Conservation (phyloP, 2,797 vertebrate genomes). For the Ataeniobius toweri region DNA sequence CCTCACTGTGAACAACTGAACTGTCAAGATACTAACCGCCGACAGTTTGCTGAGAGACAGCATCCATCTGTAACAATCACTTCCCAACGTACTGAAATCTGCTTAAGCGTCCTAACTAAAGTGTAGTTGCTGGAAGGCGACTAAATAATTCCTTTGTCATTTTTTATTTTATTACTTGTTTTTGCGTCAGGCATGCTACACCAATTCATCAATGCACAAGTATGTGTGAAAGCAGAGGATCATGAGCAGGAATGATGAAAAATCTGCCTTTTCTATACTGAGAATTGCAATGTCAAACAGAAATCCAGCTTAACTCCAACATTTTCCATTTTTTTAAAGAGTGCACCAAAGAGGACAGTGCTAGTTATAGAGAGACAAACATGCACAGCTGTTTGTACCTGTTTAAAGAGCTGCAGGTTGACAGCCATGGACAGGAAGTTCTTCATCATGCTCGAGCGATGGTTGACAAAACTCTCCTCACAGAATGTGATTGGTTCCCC, state of each 20-base stretch:
- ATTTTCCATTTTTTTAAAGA: background rate
- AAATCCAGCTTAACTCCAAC: background rate
- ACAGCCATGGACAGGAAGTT: slow-evolving; percentile 93
- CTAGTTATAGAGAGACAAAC: background rate
- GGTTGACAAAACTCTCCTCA: slow-evolving; percentile 92
- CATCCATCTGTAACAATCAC: slow-evolving; percentile 27
- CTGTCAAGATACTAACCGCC: slow-evolving; percentile 47
- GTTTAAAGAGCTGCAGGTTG: slow-evolving; percentile 97
- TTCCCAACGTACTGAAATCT: slow-evolving; percentile 23
- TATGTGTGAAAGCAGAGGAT: background rate
- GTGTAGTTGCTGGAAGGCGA: background rate
- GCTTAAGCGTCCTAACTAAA: slow-evolving; percentile 1
- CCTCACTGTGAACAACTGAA: slow-evolving; percentile 30
- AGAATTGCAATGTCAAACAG: background rate
- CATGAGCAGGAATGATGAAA: background rate
- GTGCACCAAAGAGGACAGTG: background rate
- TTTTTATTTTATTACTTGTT: background rate
- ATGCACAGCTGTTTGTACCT: slow-evolving; percentile 79
- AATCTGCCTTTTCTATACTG: background rate
- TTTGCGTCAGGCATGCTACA: background rate
- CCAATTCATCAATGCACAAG: background rate
- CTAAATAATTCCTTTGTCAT: background rate
- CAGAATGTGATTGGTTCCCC: slow-evolving; percentile 95
- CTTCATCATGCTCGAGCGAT: slow-evolving; percentile 91
- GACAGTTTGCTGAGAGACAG: slow-evolving; percentile 42